Percentiles rank a stretch among this genome's conserved stretches.
These are phyloP conservation scores for Saccostrea glomerata DNA, from an alignment of 1,140 invertebrate genomes.

Conservation along the genomic window DNA sequence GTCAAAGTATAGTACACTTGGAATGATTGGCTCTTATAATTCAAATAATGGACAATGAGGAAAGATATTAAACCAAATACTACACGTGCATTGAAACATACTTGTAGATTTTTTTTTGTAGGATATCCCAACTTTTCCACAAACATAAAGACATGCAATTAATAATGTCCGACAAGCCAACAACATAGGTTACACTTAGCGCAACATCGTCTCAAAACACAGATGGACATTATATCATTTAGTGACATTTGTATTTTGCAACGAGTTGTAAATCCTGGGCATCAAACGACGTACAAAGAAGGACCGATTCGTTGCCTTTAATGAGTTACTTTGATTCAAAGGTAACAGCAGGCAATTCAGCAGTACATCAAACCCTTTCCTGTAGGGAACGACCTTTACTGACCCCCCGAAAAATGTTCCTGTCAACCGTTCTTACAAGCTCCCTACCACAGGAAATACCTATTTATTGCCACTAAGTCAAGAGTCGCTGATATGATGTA, in stretches of 20 bases:
- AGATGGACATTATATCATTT: not conserved
- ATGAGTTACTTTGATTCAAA: conserved; percentile 32
- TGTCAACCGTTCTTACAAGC: not conserved
- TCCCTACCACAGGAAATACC: not conserved
- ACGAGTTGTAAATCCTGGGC: conserved; percentile 9
- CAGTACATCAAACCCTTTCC: conserved; percentile 9
- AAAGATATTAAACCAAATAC: not conserved
- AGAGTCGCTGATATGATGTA: not conserved
- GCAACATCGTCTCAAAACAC: not conserved
- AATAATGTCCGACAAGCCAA: not conserved
- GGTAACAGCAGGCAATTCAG: conserved; percentile 7
- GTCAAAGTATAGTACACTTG: no score
- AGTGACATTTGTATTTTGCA: conserved; percentile 20
- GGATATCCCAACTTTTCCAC: not conserved
- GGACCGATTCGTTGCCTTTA: not conserved
- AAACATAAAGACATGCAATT: not conserved
- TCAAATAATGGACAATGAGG: no score
- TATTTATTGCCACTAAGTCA: conserved; percentile 6
- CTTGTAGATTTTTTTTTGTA: not conserved
- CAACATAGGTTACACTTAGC: not conserved
- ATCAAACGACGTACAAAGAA: conserved; percentile 13
- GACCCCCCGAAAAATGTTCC: not conserved
- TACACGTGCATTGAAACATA: not conserved
- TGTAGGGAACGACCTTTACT: not conserved
- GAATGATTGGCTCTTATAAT: no score